phyloP scores from a whole-genome alignment of 1,140 invertebrate species.

The Papilio polyxenes region DNA sequence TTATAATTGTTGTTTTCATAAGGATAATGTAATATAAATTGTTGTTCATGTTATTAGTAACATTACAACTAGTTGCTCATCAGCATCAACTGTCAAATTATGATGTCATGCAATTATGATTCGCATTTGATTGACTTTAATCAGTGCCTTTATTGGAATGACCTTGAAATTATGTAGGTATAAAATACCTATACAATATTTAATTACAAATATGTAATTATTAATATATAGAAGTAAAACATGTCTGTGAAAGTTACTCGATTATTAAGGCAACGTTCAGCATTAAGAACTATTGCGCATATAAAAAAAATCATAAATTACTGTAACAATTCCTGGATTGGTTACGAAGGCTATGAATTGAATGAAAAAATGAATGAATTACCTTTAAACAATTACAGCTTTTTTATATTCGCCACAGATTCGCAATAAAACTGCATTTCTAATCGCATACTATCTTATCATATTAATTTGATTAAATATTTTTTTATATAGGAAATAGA shows the following conservation, averaged over 20 bases:
- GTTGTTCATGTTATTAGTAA: not conserved
- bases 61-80: not conserved
- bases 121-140: not conserved
- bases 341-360: too few species aligned
- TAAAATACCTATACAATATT: too few species aligned
- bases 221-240: too few species aligned
- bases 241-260: too few species aligned
- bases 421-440: not conserved
- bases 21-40: constrained; percentile 30
- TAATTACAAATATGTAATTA: too few species aligned
- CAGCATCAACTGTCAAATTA: not conserved
- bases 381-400: not conserved
- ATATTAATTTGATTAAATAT: too few species aligned
- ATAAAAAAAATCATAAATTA: not conserved
- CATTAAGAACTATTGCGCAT: not conserved
- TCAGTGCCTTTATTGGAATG: not conserved
- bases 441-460: too few species aligned
- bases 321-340: too few species aligned
- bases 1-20: constrained; percentile 29
- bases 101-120: constrained; percentile 14
- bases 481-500: not conserved
- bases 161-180: not conserved
- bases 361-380: not conserved
- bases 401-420: not conserved
- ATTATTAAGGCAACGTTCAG: too few species aligned